Conservation (phyloP, 2,797 vertebrate genomes). For the Perodicticus potto region DNA sequence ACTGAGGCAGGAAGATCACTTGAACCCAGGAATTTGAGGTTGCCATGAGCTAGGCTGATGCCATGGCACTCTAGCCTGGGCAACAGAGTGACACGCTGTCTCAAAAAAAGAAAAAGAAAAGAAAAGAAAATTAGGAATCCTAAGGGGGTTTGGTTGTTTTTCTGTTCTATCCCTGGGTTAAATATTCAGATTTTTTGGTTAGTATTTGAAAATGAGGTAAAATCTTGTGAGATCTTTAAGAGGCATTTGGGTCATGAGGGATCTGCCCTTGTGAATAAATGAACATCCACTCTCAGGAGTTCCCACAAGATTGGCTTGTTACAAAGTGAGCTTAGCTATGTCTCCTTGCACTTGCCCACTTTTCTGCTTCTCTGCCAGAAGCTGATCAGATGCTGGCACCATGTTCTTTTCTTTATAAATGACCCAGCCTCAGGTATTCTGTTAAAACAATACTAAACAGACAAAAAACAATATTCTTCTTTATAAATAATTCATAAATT, state of each 20-base stretch:
- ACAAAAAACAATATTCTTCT: background rate
- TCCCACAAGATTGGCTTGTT: background rate
- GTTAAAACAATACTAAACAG: background rate
- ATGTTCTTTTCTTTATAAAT: conserved; percentile 4
- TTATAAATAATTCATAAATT: conserved; percentile 14
- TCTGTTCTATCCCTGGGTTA: conserved; percentile 40
- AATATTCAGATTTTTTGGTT: background rate
- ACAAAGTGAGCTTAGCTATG: background rate
- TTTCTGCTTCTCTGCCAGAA: background rate
- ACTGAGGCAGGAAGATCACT: too few species aligned
- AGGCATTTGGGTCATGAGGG: background rate
- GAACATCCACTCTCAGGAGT: background rate
- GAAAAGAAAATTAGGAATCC: conserved; percentile 3
- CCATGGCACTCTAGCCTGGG: too few species aligned
- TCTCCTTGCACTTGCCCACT: background rate
- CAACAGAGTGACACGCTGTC: too few species aligned
- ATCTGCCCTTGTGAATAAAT: background rate
- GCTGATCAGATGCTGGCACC: background rate
- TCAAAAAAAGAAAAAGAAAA: too few species aligned
- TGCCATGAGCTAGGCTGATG: too few species aligned
- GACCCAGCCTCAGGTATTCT: background rate
- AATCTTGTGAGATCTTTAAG: background rate
- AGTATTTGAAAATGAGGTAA: background rate
- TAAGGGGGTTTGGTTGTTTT: conserved; percentile 35
- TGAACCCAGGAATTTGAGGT: too few species aligned